Base-by-base conservation (phyloP, 2,113 vertebrate species). In the Hoplias malabaricus region DNA sequence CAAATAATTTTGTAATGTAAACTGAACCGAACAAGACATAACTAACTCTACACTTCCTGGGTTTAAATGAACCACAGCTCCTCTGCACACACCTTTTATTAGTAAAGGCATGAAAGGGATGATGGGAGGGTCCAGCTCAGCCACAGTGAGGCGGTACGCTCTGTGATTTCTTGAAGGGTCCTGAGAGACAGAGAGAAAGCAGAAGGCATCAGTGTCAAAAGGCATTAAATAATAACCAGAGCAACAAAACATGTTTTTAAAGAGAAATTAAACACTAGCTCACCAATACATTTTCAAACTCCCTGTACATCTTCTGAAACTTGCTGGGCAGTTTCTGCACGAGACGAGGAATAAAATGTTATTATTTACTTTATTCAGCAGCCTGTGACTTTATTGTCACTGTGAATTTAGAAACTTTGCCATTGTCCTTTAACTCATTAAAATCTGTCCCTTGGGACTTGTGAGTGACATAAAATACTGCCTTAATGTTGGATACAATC, bases 241-340 rank as follows among this genome's bases (percentile, higher is more conserved):
- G n/a, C n/a, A n/a, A n/a, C n/a, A n/a, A n/a, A n/a, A n/a, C n/a
- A n/a, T n/a, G n/a, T n/a, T 50, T 36, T 53, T 66, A 42, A 33
- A 42, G 38, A 31, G n/a, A n/a, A 7, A 4, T 23, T 33, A 61
- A 50, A 14, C 5, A 62, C n/a, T 19, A 40, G 89, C 93, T 94
- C 86, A 98, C 98, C 98, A 99, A 99, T 87, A 98, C 89, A 91
- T 94, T 98, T 92, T 99, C 98, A 95, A 98, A 99, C 89, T 99
- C 98, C 4, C 91, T 92, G 59, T 97, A 98, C 92, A 95, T 97
- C 93, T 96, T 99, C 91, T 96, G 98, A 87, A 99, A 99, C 88
- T 99, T 99, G 93, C 95, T 96, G 78, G 98, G 97, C 87, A 99
- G 96, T 95, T 99, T 99, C 98, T 99, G 90, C 61, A 93, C 87